A percentile compares a stretch with the other conserved stretches of the same genome.
These are phyloP conservation scores for Notothenia rossii DNA, from an alignment of 2,113 vertebrate species.

Conservation along the genomic window DNA sequence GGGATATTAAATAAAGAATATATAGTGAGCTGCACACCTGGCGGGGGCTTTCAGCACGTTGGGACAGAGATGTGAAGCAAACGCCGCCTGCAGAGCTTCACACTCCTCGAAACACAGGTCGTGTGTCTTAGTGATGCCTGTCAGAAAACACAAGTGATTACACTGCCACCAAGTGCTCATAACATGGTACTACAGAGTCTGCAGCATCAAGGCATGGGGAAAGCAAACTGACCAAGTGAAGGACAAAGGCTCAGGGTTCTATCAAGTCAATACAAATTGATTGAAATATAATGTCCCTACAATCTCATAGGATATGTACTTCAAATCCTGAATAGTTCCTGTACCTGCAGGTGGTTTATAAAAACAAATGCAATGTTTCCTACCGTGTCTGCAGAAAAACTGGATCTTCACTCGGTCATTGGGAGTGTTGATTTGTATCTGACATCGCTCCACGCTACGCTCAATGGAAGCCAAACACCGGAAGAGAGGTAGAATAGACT, in stretches of 20 bases:
- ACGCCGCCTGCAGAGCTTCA: slow-evolving; percentile 90
- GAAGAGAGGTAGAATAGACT: slow-evolving; percentile 93
- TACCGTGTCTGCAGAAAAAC: slow-evolving; percentile 93
- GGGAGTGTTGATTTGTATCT: slow-evolving; percentile 81
- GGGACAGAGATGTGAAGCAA: slow-evolving; percentile 87
- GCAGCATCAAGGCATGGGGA: neutral
- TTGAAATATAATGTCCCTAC: neutral
- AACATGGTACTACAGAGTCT: slow-evolving; percentile 11
- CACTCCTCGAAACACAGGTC: slow-evolving; percentile 91
- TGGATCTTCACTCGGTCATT: slow-evolving; percentile 85
- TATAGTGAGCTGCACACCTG: slow-evolving; percentile 83
- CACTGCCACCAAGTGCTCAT: slow-evolving; percentile 69
- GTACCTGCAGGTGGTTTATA: neutral
- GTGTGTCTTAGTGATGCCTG: slow-evolving; percentile 93
- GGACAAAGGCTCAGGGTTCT: neutral
- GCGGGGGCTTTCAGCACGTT: slow-evolving; percentile 90
- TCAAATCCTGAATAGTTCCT: neutral
- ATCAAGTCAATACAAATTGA: neutral
- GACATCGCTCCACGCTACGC: slow-evolving; percentile 90
- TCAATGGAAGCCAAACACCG: slow-evolving; percentile 87
- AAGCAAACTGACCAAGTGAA: neutral
- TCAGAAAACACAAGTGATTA: slow-evolving; percentile 37
- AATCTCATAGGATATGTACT: neutral
- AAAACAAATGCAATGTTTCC: slow-evolving; percentile 38
- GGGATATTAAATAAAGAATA: no score